phyloP scores from a whole-genome alignment of 2,888 invertebrate genomes.

The Acanthopleura granulata region DNA sequence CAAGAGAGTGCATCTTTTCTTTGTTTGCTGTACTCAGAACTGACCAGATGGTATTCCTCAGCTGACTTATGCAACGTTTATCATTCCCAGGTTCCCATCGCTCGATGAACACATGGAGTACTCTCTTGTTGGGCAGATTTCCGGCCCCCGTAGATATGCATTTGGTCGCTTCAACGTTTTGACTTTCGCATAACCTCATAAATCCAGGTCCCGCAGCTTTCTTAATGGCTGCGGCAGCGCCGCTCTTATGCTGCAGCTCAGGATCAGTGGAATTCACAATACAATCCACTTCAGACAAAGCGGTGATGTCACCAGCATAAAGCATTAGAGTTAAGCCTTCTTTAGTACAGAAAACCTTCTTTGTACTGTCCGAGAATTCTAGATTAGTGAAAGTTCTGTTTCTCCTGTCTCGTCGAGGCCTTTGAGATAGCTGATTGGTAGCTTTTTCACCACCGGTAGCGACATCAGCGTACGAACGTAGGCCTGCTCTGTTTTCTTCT shows the following conservation, averaged over 20 bases:
- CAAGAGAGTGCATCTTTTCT: neutral
- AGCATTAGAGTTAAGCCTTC: neutral
- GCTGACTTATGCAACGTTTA: neutral
- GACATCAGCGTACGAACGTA: too few species aligned
- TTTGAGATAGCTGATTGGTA: too few species aligned
- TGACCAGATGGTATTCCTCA: neutral
- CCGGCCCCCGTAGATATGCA: neutral
- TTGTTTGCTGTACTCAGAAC: slow-evolving; percentile 11
- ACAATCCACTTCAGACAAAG: neutral
- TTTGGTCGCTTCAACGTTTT: neutral
- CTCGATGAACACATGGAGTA: neutral
- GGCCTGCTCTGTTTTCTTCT: too few species aligned
- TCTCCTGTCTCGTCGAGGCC: neutral
- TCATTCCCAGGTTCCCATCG: neutral
- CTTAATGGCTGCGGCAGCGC: neutral
- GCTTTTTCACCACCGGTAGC: too few species aligned
- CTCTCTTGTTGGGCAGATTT: slow-evolving; percentile 3
- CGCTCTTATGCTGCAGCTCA: neutral
- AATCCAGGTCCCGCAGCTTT: neutral
- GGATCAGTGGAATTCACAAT: neutral
- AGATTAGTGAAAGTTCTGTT: neutral
- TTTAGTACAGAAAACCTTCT: neutral
- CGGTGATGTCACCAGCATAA: neutral
- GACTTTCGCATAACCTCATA: neutral
- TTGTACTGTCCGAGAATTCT: neutral